Percentiles rank a stretch among this genome's conserved stretches.
Evolutionary conservation across 2,113 vertebrate genomes (phyloP).

Genomic region (Macrotis lagotis): DNA sequence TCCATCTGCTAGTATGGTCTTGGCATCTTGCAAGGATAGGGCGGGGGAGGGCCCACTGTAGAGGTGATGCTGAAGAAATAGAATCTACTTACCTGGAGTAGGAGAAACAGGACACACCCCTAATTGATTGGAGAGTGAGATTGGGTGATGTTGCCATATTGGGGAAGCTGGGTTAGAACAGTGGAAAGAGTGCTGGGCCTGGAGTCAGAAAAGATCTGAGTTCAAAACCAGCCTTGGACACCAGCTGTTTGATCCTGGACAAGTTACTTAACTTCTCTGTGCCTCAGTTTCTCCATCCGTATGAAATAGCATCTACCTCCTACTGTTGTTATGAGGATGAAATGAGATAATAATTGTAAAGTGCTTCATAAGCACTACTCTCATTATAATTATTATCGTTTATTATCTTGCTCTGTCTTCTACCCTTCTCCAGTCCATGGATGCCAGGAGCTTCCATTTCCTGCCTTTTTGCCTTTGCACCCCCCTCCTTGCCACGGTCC

Average conservation of each 20-base stretch:
- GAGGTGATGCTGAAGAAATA: neutral
- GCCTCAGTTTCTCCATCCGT: neutral
- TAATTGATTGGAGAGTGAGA: neutral
- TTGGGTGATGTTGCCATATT: too few species aligned
- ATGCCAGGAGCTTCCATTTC: neutral
- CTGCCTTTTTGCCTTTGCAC: neutral
- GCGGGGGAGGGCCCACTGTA: too few species aligned
- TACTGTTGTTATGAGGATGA: neutral
- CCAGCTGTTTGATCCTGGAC: neutral
- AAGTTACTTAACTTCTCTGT: neutral
- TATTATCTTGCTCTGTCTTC: slow-evolving; percentile 59
- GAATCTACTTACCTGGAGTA: neutral
- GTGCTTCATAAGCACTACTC: neutral
- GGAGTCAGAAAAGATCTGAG: neutral
- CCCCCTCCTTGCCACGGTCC: neutral
- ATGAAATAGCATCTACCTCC: neutral
- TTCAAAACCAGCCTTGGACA: neutral
- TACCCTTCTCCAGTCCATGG: neutral
- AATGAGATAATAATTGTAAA: neutral
- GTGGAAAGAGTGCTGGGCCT: neutral
- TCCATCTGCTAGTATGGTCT: neutral
- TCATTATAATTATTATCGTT: neutral
- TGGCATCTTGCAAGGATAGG: neutral
- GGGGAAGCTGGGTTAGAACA: neutral
- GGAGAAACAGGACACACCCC: neutral